A percentile compares a stretch with the other conserved stretches of the same genome.
phyloP scores from a whole-genome alignment of 2,113 vertebrate genomes.

The Pavo muticus region DNA sequence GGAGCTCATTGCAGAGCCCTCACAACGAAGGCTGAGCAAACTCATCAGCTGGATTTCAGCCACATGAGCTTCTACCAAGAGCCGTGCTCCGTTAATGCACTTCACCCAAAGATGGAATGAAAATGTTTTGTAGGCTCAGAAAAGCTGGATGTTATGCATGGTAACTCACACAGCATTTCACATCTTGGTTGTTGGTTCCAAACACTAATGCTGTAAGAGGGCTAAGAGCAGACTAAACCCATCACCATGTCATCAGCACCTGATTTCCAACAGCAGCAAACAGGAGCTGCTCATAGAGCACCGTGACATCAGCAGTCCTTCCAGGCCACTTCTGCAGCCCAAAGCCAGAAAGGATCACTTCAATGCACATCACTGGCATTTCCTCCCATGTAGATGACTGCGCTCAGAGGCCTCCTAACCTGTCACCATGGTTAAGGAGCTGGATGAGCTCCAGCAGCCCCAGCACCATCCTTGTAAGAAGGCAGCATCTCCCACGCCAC shows the following conservation, averaged over 20 bases:
- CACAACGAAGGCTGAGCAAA: background rate
- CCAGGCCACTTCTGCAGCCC: background rate
- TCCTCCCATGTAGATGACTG: background rate
- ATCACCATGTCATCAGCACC: background rate
- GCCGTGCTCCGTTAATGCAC: background rate
- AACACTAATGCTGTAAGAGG: background rate
- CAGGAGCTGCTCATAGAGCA: background rate
- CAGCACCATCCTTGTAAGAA: rapidly evolving
- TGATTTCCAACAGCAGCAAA: background rate
- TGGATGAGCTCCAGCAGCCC: background rate
- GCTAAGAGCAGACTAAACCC: background rate
- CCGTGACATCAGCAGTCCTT: background rate
- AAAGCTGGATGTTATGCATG: background rate
- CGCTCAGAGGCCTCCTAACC: background rate
- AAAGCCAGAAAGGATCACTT: slow-evolving; percentile 24
- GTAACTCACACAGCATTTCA: background rate
- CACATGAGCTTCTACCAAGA: background rate
- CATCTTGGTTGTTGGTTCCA: background rate
- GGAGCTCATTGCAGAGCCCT: background rate
- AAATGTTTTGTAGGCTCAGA: background rate
- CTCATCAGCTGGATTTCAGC: background rate
- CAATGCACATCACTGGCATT: background rate
- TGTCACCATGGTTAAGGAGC: background rate
- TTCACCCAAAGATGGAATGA: background rate
- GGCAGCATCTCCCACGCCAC: rapidly evolving